Conservation (phyloP, 1,140 invertebrate species). For the Dreissena polymorpha region DNA sequence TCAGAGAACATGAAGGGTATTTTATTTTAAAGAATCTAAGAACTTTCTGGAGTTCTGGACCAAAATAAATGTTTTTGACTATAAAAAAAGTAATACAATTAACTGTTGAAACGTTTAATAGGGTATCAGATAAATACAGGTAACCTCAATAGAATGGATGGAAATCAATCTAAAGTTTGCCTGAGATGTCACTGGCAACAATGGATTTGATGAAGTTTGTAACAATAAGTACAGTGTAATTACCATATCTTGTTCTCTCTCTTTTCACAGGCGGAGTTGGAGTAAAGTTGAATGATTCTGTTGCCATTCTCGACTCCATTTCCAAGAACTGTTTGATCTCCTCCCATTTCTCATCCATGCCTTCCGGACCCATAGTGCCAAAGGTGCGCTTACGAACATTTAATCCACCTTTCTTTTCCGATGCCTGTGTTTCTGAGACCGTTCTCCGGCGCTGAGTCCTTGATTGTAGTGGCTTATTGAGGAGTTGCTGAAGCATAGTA, state of each 20-base stretch:
- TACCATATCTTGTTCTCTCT: constrained; percentile 81
- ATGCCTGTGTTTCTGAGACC: constrained; percentile 16
- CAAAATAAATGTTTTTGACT: too few species aligned
- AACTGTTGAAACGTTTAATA: too few species aligned
- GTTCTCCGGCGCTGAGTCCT: constrained; percentile 26
- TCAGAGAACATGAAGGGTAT: too few species aligned
- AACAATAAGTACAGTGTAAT: too few species aligned
- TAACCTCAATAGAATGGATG: too few species aligned
- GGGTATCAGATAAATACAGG: too few species aligned
- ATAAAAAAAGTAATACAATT: too few species aligned
- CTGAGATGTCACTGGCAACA: too few species aligned
- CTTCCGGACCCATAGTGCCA: constrained; percentile 26
- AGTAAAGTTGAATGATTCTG: constrained; percentile 77
- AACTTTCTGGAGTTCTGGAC: too few species aligned
- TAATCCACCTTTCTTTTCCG: not conserved
- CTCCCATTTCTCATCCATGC: constrained; percentile 75
- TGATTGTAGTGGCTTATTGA: constrained; percentile 11
- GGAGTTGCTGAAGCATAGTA: constrained; percentile 22
- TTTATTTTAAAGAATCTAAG: too few species aligned
- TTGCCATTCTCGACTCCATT: constrained; percentile 79
- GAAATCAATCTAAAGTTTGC: too few species aligned
- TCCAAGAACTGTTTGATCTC: constrained; percentile 74
- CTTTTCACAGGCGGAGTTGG: constrained; percentile 84
- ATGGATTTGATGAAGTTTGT: too few species aligned
- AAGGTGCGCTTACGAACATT: not conserved